Evolutionary conservation across 2,113 vertebrate genomes (phyloP), one percentile per base, ranked within the genome.

Genomic region (Paraplagusia blochii): DNA sequence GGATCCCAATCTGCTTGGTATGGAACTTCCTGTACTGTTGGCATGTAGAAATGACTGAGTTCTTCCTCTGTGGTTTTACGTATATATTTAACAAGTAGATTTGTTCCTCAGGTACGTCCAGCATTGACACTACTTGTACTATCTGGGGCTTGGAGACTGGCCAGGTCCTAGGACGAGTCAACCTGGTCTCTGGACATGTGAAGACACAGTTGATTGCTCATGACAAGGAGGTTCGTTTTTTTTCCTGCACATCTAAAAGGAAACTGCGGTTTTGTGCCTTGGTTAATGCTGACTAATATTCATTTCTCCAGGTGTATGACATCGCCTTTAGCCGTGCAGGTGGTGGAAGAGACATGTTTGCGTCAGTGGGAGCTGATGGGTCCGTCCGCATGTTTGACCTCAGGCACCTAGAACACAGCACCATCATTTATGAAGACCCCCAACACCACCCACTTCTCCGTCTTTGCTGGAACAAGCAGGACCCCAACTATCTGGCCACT

Each of bases 401-500:
- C 1, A 93, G 97, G 1, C 96, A 99, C 72, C 86, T 99, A 84
- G 97, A 99, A 54, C 97, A 99, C 87, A 99, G 97, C 90, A 99
- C 97, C 86, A 99, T 99, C 73, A 99, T 99, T 75, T 99, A 99
- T 0, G 97, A 99, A 72, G 97, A 99, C 77, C 97, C 97, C 0
- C 97, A 99, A 81, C 97, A 99, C 81, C 97, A 98, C 72, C 97
- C 97, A 0, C 86, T 99, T 76, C 94, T 99, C 14, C 93, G 97
- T 9, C 95, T 99, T 70, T 99, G 96, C 90, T 99, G 97, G 97
- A 99, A 99, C 79, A 99, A 99, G 72, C 97, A 99, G 86, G 97
- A 99, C 79, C 97, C 97, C 58, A 99, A 99, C 85, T 99, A 99
- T 40, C 86, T 99, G 51, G 97, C 96, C 7, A 99, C 97, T 0